Evolutionary conservation across 2,888 invertebrate genomes (phyloP).

Genomic region (Eristalinus sepulchralis): DNA sequence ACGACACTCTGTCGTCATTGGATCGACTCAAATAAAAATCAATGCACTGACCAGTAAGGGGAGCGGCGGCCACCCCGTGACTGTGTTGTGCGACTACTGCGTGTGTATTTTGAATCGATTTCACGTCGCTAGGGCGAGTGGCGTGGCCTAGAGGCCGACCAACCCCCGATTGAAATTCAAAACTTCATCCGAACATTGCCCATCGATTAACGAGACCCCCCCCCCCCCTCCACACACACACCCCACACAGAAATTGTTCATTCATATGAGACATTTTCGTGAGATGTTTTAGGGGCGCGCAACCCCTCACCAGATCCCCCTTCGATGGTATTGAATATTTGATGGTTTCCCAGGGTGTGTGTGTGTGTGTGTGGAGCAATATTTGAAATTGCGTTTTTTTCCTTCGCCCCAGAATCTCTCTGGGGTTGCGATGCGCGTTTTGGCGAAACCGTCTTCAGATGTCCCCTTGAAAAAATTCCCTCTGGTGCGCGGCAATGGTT

Average conservation of each 20-base stretch:
- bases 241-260: neutral
- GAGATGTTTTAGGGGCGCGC: neutral
- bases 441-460: neutral
- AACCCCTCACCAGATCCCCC: neutral
- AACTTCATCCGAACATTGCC: neutral
- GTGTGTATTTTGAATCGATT: constrained; percentile 5
- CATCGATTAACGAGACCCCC: neutral
- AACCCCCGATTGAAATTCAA: neutral
- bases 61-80: neutral
- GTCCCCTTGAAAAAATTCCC: neutral
- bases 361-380: neutral
- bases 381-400: constrained; percentile 4
- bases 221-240: too few relatives aligned
- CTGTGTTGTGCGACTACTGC: neutral
- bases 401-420: neutral
- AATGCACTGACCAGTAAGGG: neutral
- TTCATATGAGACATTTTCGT: constrained; percentile 1
- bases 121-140: neutral
- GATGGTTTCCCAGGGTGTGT: neutral
- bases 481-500: neutral
- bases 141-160: too few relatives aligned
- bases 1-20: neutral
- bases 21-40: neutral
- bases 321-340: neutral
- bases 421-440: neutral